These are phyloP conservation scores for Protonibea diacanthus DNA, from an alignment of 2,797 vertebrate species.

Conservation along the genomic window DNA sequence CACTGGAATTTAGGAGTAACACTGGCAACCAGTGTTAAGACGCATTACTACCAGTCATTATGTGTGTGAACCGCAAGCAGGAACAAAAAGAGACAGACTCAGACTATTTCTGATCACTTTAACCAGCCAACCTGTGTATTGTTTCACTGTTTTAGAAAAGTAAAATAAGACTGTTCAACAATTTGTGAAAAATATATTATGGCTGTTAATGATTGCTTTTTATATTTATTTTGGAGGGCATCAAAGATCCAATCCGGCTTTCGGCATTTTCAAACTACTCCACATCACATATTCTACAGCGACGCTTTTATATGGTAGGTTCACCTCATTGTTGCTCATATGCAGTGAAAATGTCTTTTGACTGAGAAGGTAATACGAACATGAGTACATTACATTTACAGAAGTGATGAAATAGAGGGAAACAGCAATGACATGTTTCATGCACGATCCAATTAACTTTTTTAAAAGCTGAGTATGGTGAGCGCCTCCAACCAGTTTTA, in stretches of 20 bases:
- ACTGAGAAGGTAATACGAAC: slow-evolving; percentile 10
- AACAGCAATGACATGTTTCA: not conserved
- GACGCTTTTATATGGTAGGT: not conserved
- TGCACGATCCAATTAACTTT: not conserved
- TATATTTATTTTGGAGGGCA: not conserved
- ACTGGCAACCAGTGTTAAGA: too few species aligned
- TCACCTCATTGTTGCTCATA: not conserved
- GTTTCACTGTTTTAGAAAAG: not conserved
- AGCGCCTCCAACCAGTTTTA: not conserved
- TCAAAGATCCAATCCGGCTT: not conserved
- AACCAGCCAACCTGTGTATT: not conserved
- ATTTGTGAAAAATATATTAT: not conserved
- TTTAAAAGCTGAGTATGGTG: not conserved
- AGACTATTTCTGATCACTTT: not conserved
- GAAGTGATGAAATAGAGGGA: slow-evolving; percentile 29
- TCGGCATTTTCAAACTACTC: not conserved
- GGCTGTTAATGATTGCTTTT: not conserved
- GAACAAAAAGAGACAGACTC: too few species aligned
- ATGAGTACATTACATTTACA: slow-evolving; percentile 4
- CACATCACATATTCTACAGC: not conserved
- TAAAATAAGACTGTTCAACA: not conserved
- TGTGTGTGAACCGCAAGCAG: too few species aligned
- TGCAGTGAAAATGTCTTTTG: slow-evolving; percentile 10
- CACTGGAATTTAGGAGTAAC: too few species aligned
- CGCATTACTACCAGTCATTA: too few species aligned